A percentile compares a stretch with the other conserved stretches of the same genome.
phyloP scores from a whole-genome alignment of 2,113 vertebrate species.

The Pollachius pollachius region DNA sequence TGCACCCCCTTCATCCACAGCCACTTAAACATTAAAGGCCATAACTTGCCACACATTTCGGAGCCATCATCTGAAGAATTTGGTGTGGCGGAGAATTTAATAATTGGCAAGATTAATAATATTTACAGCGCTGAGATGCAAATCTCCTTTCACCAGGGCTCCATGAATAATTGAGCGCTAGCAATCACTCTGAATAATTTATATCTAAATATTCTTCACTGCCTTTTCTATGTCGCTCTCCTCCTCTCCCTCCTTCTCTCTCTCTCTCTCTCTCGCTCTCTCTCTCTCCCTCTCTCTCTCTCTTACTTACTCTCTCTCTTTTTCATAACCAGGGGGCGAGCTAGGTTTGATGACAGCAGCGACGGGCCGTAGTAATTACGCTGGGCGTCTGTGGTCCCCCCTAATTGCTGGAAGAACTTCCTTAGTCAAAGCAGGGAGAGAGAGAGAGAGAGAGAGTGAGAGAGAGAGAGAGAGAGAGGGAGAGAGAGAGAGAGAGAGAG shows the following conservation, averaged over 20 bases:
- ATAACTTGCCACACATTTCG: constrained; percentile 56
- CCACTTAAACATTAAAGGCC: constrained; percentile 71
- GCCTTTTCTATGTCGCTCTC: constrained; percentile 53
- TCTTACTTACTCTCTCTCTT: not conserved
- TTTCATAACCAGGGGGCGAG: constrained; percentile 70
- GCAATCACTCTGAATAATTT: constrained; percentile 79
- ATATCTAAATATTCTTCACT: constrained; percentile 78
- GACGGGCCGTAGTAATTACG: constrained; percentile 70
- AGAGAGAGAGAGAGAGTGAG: constrained; percentile 45
- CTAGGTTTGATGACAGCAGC: constrained; percentile 73
- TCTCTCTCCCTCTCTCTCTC: not conserved
- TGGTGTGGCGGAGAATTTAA: constrained; percentile 70
- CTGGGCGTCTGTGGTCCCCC: constrained; percentile 59
- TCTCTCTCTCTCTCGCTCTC: no score
- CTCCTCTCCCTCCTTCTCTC: not conserved
- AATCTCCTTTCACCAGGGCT: constrained; percentile 64
- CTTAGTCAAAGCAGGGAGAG: constrained; percentile 61
- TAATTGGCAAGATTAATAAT: constrained; percentile 79
- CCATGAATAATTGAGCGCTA: constrained; percentile 76
- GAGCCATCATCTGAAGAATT: constrained; percentile 70
- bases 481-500: constrained; percentile 34
- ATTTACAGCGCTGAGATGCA: constrained; percentile 75
- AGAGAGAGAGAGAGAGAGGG: constrained; percentile 17
- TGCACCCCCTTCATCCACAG: constrained; percentile 59
- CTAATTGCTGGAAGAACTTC: constrained; percentile 77